These are phyloP conservation scores for Nothobranchius furzeri DNA, from an alignment of 2,113 vertebrate species.

Conservation along the genomic window DNA sequence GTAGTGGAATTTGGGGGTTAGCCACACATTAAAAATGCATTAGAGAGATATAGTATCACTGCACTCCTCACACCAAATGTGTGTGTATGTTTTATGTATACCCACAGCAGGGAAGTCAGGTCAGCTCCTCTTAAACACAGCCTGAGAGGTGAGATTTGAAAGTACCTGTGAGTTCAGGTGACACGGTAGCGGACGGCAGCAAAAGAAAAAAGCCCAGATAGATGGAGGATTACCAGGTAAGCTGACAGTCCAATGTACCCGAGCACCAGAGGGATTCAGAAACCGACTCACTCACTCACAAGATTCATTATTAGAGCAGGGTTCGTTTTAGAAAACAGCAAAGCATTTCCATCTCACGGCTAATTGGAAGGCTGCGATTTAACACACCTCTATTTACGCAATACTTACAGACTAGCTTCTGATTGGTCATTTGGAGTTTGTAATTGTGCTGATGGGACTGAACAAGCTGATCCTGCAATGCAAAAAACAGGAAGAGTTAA, in stretches of 20 bases:
- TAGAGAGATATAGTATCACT: constrained; percentile 69
- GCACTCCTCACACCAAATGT: constrained; percentile 34
- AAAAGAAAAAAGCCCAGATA: constrained; percentile 9
- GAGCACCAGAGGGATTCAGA: constrained; percentile 34
- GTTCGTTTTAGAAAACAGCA: constrained; percentile 38
- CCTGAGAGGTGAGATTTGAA: not conserved
- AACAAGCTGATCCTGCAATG: constrained; percentile 82
- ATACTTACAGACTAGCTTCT: constrained; percentile 85
- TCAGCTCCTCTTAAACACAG: constrained; percentile 16
- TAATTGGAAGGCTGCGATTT: constrained; percentile 58
- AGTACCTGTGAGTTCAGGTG: constrained; percentile 6
- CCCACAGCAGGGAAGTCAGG: not conserved
- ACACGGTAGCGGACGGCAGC: not conserved
- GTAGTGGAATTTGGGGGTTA: too few species aligned
- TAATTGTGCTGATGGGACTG: constrained; percentile 81
- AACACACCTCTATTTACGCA: constrained; percentile 52
- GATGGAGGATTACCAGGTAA: constrained; percentile 38
- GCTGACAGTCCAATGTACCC: constrained; percentile 31
- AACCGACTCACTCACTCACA: constrained; percentile 33
- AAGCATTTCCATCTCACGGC: constrained; percentile 37
- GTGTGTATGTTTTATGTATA: constrained; percentile 1
- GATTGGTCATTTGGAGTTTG: constrained; percentile 82
- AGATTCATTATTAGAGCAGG: constrained; percentile 35
- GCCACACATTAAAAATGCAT: constrained; percentile 73
- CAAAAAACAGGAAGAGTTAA: constrained; percentile 21